phyloP scores from a whole-genome alignment of 2,888 invertebrate species.

The Venusia cambrica region DNA sequence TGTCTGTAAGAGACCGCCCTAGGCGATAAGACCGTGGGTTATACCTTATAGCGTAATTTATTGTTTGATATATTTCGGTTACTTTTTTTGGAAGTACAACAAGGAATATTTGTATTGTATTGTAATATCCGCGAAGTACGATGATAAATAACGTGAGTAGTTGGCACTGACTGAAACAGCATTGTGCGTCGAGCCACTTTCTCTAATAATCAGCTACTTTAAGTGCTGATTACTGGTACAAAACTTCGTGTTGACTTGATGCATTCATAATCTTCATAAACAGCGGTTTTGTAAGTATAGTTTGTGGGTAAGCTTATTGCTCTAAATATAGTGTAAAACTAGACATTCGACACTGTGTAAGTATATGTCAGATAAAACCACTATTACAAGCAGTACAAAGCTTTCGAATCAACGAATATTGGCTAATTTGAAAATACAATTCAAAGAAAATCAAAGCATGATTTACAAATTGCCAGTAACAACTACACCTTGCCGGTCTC shows the following conservation, averaged over 20 bases:
- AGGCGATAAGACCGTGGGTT: no score
- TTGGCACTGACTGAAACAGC: slow-evolving; percentile 13
- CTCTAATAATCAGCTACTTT: slow-evolving; percentile 18
- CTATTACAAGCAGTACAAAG: no score
- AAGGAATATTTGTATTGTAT: no score
- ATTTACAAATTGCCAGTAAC: slow-evolving; percentile 45
- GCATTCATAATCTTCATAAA: slow-evolving; percentile 9
- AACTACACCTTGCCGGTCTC: slow-evolving; percentile 48
- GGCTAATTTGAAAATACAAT: slow-evolving; percentile 32
- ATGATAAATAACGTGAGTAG: slow-evolving; percentile 9
- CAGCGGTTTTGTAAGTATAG: neutral
- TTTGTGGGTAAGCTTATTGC: no score
- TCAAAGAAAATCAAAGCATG: slow-evolving; percentile 31
- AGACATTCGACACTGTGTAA: no score
- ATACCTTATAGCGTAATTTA: no score
- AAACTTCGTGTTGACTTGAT: slow-evolving; percentile 17
- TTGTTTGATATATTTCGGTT: no score
- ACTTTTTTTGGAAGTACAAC: no score
- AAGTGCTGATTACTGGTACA: slow-evolving; percentile 19
- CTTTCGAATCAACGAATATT: slow-evolving; percentile 2
- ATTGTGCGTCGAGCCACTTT: slow-evolving; percentile 20
- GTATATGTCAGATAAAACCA: no score
- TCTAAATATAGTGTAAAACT: no score
- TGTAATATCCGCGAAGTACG: no score
- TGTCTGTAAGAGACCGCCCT: no score